A percentile compares a stretch with the other conserved stretches of the same genome.
Evolutionary conservation across 2,113 vertebrate genomes (phyloP).

Genomic region (Chaetura pelagica): DNA sequence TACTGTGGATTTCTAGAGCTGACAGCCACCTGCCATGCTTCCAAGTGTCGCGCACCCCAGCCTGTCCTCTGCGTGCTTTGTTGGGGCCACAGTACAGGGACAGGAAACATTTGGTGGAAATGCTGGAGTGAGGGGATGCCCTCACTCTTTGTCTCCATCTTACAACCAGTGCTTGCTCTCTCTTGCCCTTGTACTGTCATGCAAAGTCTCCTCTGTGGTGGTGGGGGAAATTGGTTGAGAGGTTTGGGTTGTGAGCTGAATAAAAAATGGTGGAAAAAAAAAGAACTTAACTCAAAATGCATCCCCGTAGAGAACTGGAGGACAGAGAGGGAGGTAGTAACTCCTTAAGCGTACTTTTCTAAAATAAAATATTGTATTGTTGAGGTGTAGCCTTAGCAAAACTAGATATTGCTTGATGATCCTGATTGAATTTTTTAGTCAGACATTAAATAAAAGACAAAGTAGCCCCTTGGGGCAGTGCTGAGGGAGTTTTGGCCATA

Average conservation of each 20-base stretch:
- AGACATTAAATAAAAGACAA: conserved; percentile 38
- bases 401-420: not conserved
- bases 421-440: not conserved
- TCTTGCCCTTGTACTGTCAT: not conserved
- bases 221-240: not conserved
- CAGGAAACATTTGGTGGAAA: rapidly evolving
- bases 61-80: not conserved
- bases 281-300: not conserved
- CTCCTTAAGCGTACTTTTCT: not conserved
- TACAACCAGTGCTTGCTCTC: too few relatives aligned
- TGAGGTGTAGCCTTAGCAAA: not conserved
- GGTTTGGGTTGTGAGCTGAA: not conserved
- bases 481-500: not conserved
- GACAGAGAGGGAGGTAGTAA: not conserved
- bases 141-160: not conserved
- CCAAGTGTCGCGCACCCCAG: rapidly evolving
- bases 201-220: not conserved
- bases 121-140: not conserved
- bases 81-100: not conserved
- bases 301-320: not conserved
- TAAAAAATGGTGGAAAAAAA: not conserved
- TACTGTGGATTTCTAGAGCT: not conserved
- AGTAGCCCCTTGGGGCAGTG: not conserved
- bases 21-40: not conserved
- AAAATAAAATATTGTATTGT: not conserved